Evolutionary conservation across 2,797 vertebrate genomes (phyloP), one percentile per base, ranked within the genome.

Genomic region (Diceros bicornis): DNA sequence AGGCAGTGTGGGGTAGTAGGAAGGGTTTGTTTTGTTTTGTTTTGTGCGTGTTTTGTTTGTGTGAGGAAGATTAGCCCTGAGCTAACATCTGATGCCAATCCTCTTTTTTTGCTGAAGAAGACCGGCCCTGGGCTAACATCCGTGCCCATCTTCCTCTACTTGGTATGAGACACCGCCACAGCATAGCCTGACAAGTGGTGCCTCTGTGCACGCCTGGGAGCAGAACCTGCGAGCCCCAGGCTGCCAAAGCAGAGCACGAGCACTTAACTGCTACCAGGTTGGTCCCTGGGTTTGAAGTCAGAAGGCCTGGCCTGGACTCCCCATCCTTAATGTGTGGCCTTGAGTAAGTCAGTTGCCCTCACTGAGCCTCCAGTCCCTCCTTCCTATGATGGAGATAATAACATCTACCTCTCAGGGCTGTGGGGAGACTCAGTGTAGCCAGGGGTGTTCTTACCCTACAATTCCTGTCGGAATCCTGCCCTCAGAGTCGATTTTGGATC

Each of bases 281-380:
- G 41, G 41, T 41, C 41, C 41, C 41, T 41, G 41, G 41, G 41
- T 41, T 41, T 41, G 41, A 0, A 94, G 85, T 68, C 87, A 75
- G 61, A 34, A 94, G 68, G 21, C 94, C 57, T 96, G 92, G 88
- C 97, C 97, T 97, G 94, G 96, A 92, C 66, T 94, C 44, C 84
- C 20, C 61, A 69, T 72, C 86, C 71, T 97, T 94, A 97, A 57
- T 0, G 0, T 85, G 91, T 92, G 52, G 96, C 94, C 95, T 93
- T 2, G 11, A 81, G 86, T 96, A 47, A 94, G 95, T 91, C 83
- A 88, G 85, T 94, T 78, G 68, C 64, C 52, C 75, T 41, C 37
- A n/a, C 77, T 17, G 64, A 91, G 74, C 85, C 94, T 97, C 8
- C 0, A 69, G 85, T 93, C 50, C 69, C 66, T 74, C 52, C 18